A percentile compares a stretch with the other conserved stretches of the same genome.
phyloP scores from a whole-genome alignment of 2,888 invertebrate genomes.

The Amphipoea oculea region DNA sequence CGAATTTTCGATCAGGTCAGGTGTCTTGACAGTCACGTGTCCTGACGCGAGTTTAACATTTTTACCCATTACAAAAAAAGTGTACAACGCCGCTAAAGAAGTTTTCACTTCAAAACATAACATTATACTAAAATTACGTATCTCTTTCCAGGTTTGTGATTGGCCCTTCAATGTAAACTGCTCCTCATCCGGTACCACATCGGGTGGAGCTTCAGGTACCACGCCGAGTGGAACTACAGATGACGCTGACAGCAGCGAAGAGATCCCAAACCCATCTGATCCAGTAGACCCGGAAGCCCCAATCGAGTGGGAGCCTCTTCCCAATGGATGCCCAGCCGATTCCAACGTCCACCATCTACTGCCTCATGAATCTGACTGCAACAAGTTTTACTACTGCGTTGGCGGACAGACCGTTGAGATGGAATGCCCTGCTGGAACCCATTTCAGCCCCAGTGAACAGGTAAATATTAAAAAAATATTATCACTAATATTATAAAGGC shows the following conservation, averaged over 20 bases:
- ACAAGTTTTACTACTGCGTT: slow-evolving; percentile 56
- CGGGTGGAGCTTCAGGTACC: neutral
- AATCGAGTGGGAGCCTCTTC: slow-evolving; percentile 35
- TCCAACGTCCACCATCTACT: slow-evolving; percentile 61
- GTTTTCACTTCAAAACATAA: too few species aligned
- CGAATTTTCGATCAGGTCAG: too few species aligned
- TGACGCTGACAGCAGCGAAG: slow-evolving; percentile 19
- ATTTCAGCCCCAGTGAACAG: slow-evolving; percentile 63
- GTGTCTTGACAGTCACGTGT: too few species aligned
- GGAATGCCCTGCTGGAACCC: slow-evolving; percentile 60
- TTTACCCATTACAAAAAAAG: too few species aligned
- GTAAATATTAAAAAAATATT: slow-evolving; percentile 19
- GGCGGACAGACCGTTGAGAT: slow-evolving; percentile 59
- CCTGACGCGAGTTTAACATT: too few species aligned
- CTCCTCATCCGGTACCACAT: neutral
- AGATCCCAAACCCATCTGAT: neutral
- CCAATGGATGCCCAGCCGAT: slow-evolving; percentile 71
- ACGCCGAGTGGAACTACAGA: neutral
- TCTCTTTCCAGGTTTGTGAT: slow-evolving; percentile 61
- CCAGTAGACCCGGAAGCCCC: slow-evolving; percentile 1
- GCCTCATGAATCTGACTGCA: slow-evolving; percentile 70
- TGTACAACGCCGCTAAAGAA: too few species aligned
- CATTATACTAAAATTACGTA: neutral
- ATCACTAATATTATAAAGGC: too few species aligned
- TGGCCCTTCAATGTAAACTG: slow-evolving; percentile 69